Percentiles rank a stretch among this genome's conserved stretches.
phyloP scores from a whole-genome alignment of 2,113 vertebrate genomes.

The Psittacara wagleri region DNA sequence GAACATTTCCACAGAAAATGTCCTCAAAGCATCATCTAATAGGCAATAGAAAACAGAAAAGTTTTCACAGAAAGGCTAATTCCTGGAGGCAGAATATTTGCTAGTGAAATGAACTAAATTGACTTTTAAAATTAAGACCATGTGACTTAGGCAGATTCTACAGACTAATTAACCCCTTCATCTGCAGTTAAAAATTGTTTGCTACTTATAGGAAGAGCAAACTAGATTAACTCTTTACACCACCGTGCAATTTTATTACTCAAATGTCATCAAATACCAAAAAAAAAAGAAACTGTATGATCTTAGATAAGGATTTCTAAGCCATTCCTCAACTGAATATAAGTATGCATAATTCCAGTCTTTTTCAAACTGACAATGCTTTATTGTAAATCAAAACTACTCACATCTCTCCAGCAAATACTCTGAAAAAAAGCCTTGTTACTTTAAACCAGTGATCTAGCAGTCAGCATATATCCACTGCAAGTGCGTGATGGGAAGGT shows the following conservation, averaged over 20 bases:
- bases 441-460: not conserved
- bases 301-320: not conserved
- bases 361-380: not conserved
- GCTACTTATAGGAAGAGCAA: not conserved
- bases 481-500: not conserved
- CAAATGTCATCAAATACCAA: not conserved
- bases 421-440: not conserved
- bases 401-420: not conserved
- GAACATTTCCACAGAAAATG: not conserved
- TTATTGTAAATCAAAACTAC: not conserved
- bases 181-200: not conserved
- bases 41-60: slow-evolving; percentile 17
- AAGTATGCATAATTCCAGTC: not conserved
- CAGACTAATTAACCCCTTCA: not conserved
- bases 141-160: not conserved
- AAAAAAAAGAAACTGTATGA: not conserved
- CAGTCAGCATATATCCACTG: not conserved
- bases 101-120: slow-evolving; percentile 8
- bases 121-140: slow-evolving; percentile 9
- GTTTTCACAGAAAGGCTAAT: slow-evolving; percentile 11
- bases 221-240: not conserved
- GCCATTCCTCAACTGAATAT: not conserved
- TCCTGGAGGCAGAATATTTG: slow-evolving; percentile 33
- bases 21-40: slow-evolving; percentile 7
- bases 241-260: not conserved